Percentiles rank a stretch among this genome's conserved stretches.
Conservation (phyloP, 2,888 invertebrate genomes). For the Mycalesis mineus region DNA sequence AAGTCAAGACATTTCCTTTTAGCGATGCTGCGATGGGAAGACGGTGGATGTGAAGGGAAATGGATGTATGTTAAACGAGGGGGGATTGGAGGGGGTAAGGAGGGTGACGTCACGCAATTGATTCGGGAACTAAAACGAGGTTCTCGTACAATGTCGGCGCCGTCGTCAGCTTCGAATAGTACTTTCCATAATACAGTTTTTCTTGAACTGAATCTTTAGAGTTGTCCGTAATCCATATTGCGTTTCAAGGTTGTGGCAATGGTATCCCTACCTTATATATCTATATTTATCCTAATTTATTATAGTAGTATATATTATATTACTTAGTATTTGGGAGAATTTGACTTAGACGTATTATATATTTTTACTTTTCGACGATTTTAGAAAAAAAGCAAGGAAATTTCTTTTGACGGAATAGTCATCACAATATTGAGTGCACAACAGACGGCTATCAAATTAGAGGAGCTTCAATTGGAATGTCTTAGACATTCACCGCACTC, state of each 20-base stretch:
- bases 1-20: slow-evolving; percentile 26
- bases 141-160: slow-evolving; percentile 63
- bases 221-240: not conserved
- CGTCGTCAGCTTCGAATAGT: slow-evolving; percentile 22
- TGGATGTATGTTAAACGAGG: slow-evolving; percentile 48
- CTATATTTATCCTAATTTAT: too few species aligned
- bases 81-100: slow-evolving; percentile 43
- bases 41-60: slow-evolving; percentile 56
- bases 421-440: too few species aligned
- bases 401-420: too few species aligned
- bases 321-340: too few species aligned
- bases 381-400: too few species aligned
- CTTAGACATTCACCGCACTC: too few species aligned
- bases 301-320: too few species aligned
- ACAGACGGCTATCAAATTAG: too few species aligned
- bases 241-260: not conserved
- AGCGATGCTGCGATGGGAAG: slow-evolving; percentile 40
- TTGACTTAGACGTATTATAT: too few species aligned
- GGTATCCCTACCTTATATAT: too few species aligned
- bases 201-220: not conserved
- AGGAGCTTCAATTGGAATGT: too few species aligned
- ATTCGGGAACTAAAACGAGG: slow-evolving; percentile 70
- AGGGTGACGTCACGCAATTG: slow-evolving; percentile 71
- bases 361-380: too few species aligned
- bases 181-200: not conserved